Evolutionary conservation across 2,113 vertebrate genomes (phyloP).

Genomic region (Sakesphorus luctuosus): DNA sequence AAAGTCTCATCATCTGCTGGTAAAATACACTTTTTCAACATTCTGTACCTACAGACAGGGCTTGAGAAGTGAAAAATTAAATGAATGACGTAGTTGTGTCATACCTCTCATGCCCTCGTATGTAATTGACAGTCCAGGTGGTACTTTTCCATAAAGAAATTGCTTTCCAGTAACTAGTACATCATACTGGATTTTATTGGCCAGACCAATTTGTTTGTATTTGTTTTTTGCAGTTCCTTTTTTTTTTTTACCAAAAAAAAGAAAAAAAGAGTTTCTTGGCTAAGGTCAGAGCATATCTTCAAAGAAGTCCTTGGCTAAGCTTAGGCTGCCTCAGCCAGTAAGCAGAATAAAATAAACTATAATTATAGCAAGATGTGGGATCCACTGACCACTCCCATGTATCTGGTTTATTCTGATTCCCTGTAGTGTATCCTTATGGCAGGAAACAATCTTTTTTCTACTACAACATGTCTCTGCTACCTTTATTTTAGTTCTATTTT

Average conservation of each 20-base stretch:
- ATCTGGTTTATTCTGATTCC: neutral
- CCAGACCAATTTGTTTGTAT: neutral
- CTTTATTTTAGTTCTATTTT: neutral
- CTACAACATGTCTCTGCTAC: neutral
- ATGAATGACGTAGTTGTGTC: neutral
- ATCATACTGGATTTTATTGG: conserved; percentile 6
- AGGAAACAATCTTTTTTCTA: neutral
- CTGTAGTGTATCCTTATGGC: neutral
- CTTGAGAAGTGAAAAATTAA: neutral
- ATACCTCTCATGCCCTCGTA: neutral
- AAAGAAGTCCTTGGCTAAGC: neutral
- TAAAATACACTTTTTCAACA: neutral
- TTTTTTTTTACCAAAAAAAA: neutral
- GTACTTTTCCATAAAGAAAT: conserved; percentile 27
- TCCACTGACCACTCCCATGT: neutral
- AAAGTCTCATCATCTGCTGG: neutral
- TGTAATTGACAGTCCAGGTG: neutral
- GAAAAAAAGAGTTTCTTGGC: neutral
- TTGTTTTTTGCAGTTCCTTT: neutral
- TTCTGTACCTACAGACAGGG: neutral
- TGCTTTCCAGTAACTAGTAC: neutral
- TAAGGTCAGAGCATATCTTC: neutral
- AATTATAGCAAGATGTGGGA: neutral
- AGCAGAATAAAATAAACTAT: neutral
- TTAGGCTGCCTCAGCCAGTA: neutral